Evolutionary conservation across 2,888 invertebrate genomes (phyloP).

Genomic region (Pilophorus perplexus): DNA sequence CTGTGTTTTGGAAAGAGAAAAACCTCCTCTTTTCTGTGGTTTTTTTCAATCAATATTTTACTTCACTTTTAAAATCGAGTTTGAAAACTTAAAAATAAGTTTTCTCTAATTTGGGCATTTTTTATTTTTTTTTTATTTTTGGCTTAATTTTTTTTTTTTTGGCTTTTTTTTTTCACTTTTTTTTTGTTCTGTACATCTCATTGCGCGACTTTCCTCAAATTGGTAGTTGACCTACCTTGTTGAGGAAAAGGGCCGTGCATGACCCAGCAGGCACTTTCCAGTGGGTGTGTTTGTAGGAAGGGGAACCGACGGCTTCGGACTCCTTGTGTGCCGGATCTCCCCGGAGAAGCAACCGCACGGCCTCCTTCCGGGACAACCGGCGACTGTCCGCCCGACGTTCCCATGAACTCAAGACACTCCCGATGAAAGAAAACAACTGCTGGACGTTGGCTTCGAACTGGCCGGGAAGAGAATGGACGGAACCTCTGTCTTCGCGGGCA

Average conservation of each 20-base stretch:
- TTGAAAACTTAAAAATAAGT: no score
- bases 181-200: not conserved
- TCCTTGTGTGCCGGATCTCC: constrained; percentile 46
- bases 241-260: constrained; percentile 83
- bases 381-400: constrained; percentile 52
- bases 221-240: constrained; percentile 64
- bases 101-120: no score
- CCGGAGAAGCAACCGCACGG: constrained; percentile 48
- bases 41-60: no score
- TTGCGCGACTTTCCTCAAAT: not conserved
- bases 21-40: no score
- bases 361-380: constrained; percentile 46
- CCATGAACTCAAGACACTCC: constrained; percentile 76
- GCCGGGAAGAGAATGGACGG: constrained; percentile 56
- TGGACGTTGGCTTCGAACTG: constrained; percentile 58
- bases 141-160: no score
- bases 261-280: constrained; percentile 82
- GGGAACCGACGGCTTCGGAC: constrained; percentile 48
- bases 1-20: no score
- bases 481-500: constrained; percentile 41
- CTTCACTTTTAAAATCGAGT: no score
- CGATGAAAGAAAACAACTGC: constrained; percentile 77
- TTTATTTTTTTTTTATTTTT: no score
- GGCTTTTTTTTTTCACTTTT: no score
- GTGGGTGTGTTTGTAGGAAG: constrained; percentile 63